Percentiles rank a stretch among this genome's conserved stretches.
Conservation (phyloP, 2,113 vertebrate genomes). For the Trinectes maculatus region DNA sequence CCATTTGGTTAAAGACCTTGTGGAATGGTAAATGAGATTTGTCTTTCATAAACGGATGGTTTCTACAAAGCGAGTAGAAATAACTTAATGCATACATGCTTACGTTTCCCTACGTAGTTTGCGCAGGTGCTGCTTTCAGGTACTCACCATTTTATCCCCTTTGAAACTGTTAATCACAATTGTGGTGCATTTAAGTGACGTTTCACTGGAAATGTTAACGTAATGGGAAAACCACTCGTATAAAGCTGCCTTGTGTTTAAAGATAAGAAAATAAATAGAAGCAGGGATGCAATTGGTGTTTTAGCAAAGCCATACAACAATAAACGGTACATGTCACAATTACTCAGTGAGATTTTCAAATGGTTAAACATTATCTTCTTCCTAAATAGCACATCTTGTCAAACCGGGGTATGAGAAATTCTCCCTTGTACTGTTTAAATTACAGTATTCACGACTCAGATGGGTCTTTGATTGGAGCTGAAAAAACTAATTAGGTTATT, state of each 20-base stretch:
- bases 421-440: slow-evolving; percentile 29
- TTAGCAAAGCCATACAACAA: neutral
- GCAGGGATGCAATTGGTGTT: neutral
- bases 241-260: neutral
- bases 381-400: slow-evolving; percentile 10
- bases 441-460: slow-evolving; percentile 12
- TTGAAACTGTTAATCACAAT: slow-evolving; percentile 6
- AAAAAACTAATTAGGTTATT: slow-evolving; percentile 48
- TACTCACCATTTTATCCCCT: too few relatives aligned
- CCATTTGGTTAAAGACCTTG: neutral
- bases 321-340: neutral
- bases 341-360: slow-evolving; percentile 12
- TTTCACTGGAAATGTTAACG: neutral
- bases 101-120: neutral
- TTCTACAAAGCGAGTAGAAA: neutral
- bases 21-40: slow-evolving; percentile 2
- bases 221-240: neutral
- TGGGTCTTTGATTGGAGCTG: slow-evolving; percentile 24
- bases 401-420: slow-evolving; percentile 20
- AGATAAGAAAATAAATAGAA: slow-evolving; percentile 14
- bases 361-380: slow-evolving; percentile 1
- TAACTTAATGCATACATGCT: too few relatives aligned
- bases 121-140: slow-evolving; percentile 14
- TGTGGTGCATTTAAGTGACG: neutral
- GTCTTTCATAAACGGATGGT: neutral